Evolutionary conservation across 2,797 vertebrate genomes (phyloP).

Genomic region (Vireo griseus): DNA sequence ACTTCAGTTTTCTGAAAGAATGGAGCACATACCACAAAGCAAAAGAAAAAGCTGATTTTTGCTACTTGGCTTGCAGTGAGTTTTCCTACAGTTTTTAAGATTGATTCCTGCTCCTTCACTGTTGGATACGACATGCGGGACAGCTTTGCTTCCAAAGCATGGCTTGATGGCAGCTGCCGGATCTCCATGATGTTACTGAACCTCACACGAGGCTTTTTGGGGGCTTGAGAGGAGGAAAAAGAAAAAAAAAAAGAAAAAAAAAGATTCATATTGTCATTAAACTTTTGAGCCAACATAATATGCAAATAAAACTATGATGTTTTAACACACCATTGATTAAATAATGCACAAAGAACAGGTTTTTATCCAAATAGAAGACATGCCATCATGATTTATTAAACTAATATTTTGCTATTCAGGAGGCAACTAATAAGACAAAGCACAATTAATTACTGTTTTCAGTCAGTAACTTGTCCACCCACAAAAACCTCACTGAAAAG

Average conservation of each 20-base stretch:
- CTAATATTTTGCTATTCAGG: background rate
- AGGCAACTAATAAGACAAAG: background rate
- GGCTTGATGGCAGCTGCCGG: conserved; percentile 91
- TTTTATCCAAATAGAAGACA: background rate
- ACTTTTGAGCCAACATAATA: background rate
- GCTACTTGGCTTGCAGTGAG: conserved; percentile 91
- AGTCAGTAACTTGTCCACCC: background rate
- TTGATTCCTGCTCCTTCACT: conserved; percentile 87
- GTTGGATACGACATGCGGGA: conserved; percentile 93
- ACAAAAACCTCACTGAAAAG: background rate
- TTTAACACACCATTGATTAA: background rate
- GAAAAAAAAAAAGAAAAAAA: background rate
- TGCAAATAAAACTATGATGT: background rate
- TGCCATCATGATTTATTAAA: background rate
- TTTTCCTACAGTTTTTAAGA: conserved; percentile 87
- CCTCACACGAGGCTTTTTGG: conserved; percentile 90
- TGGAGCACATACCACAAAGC: conserved; percentile 89
- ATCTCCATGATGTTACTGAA: conserved; percentile 98
- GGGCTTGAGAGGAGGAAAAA: conserved; percentile 51
- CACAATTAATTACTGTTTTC: background rate
- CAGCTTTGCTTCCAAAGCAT: conserved; percentile 92
- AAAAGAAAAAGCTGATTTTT: conserved; percentile 98
- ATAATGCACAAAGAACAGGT: background rate
- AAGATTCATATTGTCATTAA: background rate
- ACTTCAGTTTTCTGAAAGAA: background rate